Base-by-base conservation (phyloP, 2,113 vertebrate genomes). In the Haplochromis vanheusdeni region DNA sequence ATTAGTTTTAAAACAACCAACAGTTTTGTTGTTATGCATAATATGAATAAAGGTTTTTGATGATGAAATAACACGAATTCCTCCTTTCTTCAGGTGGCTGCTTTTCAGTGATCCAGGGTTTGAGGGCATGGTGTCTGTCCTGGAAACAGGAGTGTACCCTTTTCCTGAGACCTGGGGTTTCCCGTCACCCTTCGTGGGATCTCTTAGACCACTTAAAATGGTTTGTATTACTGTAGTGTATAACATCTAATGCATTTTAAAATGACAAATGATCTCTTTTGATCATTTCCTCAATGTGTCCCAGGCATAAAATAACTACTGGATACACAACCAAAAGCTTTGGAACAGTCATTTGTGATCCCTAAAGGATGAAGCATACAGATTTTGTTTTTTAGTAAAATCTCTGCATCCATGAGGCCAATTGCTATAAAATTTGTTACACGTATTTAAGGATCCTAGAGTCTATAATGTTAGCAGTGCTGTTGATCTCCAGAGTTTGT, bases 101-200 rank as follows among this genome's bases (percentile, higher is more conserved):
- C 93, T 99, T 88, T 99, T 97, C 92, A 98, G 98, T 95, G 97
- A 99, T 60, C 97, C 98, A 13, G 97, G 97, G 40, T 98, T 97
- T 88, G 96, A 98, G 87, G 98, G 98, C 40, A 85, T 97, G 33
- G 91, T 98, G 33, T 95, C 97, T 52, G 96, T 99, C 87, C 90
- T 99, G 92, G 97, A 98, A 85, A 92, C 93, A 7, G 98, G 98
- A 40, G 97, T 96, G 89, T 99, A 98, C 91, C 97, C 98, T 14
- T 93, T 97, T 65, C 95, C 98, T 21, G 96, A 97, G n/a, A 92
- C 97, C 86, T 99, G 98, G 98, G 96, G 97, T 52, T 98, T 97
- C 60, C 91, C 96, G 4, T 90, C 91, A 7, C 97, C 98, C 0
- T 97, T 97, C 80, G 96, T 99, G 6, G 97, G 98, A 84, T 99